Conservation (phyloP, 2,113 vertebrate genomes). For the Bombycilla garrulus region DNA sequence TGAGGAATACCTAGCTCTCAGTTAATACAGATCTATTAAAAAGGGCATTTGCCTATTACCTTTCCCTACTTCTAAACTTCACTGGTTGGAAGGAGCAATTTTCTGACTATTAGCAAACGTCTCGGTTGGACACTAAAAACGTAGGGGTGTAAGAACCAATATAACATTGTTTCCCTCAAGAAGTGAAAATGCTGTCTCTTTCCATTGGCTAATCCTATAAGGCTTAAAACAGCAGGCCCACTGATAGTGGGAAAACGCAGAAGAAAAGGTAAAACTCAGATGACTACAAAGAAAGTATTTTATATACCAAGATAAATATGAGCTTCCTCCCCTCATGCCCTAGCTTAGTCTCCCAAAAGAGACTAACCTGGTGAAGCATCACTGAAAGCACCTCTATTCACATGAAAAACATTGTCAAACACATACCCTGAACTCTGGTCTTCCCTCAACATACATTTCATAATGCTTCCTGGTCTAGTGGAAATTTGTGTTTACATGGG, state of each 20-base stretch:
- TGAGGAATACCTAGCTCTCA: not conserved
- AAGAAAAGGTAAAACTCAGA: not conserved
- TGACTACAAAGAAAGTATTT: not conserved
- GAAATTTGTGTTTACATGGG: not conserved
- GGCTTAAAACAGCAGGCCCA: not conserved
- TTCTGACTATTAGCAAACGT: not conserved
- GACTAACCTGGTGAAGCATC: not conserved
- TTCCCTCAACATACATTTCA: not conserved
- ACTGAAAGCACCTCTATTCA: not conserved
- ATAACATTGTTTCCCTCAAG: not conserved
- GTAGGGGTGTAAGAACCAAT: not conserved
- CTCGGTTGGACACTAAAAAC: not conserved
- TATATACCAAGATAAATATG: not conserved
- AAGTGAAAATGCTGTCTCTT: not conserved
- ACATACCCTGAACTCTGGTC: not conserved
- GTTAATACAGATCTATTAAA: not conserved
- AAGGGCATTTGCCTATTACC: not conserved
- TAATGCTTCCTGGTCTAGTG: not conserved
- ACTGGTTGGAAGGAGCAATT: not conserved
- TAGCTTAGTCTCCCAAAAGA: not conserved
- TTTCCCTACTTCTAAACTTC: not conserved
- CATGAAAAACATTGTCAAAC: not conserved
- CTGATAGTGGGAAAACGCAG: not conserved
- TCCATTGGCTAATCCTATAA: not conserved
- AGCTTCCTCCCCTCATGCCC: not conserved